Base-by-base conservation (phyloP, 1,140 invertebrate genomes). In the Drosophila athabasca region DNA sequence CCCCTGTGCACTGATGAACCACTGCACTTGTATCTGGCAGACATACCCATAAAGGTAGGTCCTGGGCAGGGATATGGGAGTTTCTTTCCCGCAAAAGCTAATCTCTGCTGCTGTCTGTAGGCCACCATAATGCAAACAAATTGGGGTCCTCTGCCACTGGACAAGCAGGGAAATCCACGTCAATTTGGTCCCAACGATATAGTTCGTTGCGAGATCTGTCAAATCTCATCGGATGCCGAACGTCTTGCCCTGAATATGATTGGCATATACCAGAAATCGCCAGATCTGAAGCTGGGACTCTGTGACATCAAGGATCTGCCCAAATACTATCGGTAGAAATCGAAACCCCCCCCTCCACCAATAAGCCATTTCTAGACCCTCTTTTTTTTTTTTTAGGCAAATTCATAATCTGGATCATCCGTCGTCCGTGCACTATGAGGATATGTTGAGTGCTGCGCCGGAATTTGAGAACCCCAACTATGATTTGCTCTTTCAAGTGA, bases 401-500 rank as follows among this genome's bases (percentile, higher is more conserved):
- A 73, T 87, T 2, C 73, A 81, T 24, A 76, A 74, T 19, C 6
- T 19, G 0, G 81, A 84, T 2, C 77, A 76, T 15, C 50, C 68
- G 1, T 52, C 46, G 15, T 9, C 22, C 0, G 11, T 52, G 6
- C 76, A 78, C 39, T 98, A 96, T 94, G 96, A 97, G 93, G 95
- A 95, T 76, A 94, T 97, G 83, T 94, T 98, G 90, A 94, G 95
- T 92, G 96, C 95, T 92, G 96, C 96, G 85, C 93, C 95, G 79
- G 96, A 96, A 77, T 98, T 97, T 94, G 95, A 96, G 93, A 98
- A 98, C 93, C 96, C 96, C 43, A 97, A 96, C 93, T 95, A 97
- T 82, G 95, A 92, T 57, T 65, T 77, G 17, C 75, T 92, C 11
- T 90, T 81, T 51, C 71, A 83, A 17, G 17, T 90, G 0, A 79